A percentile compares a stretch with the other conserved stretches of the same genome.
Evolutionary conservation across 2,797 vertebrate species (phyloP).

Genomic region (Catamblyrhynchus diadema): DNA sequence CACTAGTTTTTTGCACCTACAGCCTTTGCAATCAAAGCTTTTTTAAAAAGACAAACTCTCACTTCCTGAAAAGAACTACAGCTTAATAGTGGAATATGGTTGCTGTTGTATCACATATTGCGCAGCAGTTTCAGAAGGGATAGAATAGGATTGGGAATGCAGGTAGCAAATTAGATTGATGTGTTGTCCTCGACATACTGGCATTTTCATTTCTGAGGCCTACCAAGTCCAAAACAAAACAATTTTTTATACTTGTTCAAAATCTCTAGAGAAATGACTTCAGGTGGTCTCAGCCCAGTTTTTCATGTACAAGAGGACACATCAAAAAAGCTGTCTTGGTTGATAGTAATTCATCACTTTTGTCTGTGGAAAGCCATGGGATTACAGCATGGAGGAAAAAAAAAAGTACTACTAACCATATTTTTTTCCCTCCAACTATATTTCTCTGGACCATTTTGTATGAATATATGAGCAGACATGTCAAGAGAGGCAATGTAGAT

Average conservation of each 20-base stretch:
- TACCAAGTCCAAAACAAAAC: conserved; percentile 76
- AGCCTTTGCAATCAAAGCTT: not conserved
- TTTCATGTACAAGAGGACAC: conserved; percentile 67
- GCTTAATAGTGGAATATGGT: not conserved
- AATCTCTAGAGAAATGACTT: conserved; percentile 77
- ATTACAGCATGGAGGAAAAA: conserved; percentile 34
- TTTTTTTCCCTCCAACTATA: not conserved
- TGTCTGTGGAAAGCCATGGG: conserved; percentile 52
- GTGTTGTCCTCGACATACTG: conserved; percentile 71
- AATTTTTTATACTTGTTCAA: conserved; percentile 79
- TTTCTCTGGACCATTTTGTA: not conserved
- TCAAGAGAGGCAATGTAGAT: conserved; percentile 16
- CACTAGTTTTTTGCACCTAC: not conserved
- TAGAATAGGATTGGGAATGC: conserved; percentile 49
- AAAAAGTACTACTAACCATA: not conserved
- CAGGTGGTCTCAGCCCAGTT: conserved; percentile 73
- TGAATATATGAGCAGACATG: not conserved
- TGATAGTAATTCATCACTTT: conserved; percentile 76
- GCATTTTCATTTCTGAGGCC: conserved; percentile 81
- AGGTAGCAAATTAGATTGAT: conserved; percentile 81
- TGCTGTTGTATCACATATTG: conserved; percentile 11
- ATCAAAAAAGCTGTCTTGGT: conserved; percentile 73
- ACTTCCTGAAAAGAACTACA: not conserved
- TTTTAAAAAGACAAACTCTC: not conserved
- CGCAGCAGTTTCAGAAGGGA: conserved; percentile 33